Evolutionary conservation across 2,888 invertebrate genomes (phyloP).

Genomic region (Rotaria sp.): DNA sequence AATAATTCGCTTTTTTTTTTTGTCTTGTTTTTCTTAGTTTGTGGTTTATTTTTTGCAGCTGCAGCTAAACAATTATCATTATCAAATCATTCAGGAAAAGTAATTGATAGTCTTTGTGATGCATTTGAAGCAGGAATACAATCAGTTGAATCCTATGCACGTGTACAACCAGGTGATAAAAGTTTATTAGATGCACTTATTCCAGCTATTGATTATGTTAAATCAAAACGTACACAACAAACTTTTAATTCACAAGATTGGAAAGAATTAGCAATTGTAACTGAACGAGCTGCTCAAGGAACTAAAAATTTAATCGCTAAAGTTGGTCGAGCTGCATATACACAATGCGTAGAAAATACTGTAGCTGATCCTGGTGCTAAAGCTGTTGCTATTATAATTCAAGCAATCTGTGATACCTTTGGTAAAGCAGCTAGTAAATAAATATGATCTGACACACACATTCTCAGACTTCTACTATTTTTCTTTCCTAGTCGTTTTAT

Average conservation of each 20-base stretch:
- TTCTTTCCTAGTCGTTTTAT: neutral
- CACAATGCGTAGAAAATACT: conserved; percentile 51
- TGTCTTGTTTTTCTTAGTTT: neutral
- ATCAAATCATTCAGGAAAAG: neutral
- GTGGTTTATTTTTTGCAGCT: conserved; percentile 14
- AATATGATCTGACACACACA: neutral
- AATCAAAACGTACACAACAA: neutral
- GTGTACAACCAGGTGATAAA: conserved; percentile 30
- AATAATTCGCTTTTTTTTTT: neutral
- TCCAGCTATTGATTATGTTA: neutral
- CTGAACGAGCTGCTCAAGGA: conserved; percentile 49
- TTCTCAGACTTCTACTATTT: neutral
- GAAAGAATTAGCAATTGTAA: conserved; percentile 41
- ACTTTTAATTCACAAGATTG: neutral
- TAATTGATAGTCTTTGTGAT: conserved; percentile 15
- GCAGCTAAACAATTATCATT: neutral
- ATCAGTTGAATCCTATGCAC: conserved; percentile 35
- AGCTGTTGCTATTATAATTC: conserved; percentile 63
- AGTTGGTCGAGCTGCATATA: conserved; percentile 70
- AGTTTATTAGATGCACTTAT: conserved; percentile 28
- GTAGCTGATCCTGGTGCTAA: conserved; percentile 68
- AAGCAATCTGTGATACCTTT: conserved; percentile 55
- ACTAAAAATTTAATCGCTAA: conserved; percentile 58
- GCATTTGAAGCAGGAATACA: conserved; percentile 33
- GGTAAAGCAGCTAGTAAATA: neutral